Conservation (phyloP, 2,113 vertebrate species). For the Heptranchias perlo region DNA sequence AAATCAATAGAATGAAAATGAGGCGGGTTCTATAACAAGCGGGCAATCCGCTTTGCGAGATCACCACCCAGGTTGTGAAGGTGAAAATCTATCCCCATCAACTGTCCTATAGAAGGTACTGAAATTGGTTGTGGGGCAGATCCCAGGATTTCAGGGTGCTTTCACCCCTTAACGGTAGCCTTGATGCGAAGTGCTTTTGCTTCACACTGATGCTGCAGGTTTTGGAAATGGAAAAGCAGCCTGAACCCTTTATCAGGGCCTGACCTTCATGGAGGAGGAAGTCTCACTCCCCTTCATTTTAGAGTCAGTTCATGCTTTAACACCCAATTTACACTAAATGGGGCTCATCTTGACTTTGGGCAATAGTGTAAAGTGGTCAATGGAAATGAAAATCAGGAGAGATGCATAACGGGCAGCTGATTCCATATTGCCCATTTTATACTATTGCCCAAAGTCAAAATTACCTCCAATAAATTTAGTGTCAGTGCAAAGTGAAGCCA, state of each 20-base stretch:
- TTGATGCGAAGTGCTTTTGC: background rate
- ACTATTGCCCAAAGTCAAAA: background rate
- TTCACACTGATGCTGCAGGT: background rate
- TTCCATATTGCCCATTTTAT: background rate
- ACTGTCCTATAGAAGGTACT: background rate
- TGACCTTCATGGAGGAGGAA: background rate
- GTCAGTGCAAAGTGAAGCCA: background rate
- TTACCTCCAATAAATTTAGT: background rate
- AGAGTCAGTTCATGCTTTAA: background rate
- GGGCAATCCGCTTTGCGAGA: background rate
- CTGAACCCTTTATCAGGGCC: background rate
- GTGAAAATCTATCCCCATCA: background rate
- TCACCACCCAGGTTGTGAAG: background rate
- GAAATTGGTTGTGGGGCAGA: background rate
- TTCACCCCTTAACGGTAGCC: background rate
- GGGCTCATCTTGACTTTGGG: background rate
- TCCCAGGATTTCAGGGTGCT: background rate
- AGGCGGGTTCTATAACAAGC: background rate
- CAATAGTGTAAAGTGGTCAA: background rate
- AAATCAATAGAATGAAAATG: background rate
- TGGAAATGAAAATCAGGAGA: background rate
- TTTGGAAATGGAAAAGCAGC: background rate
- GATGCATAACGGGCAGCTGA: background rate
- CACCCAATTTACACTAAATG: background rate
- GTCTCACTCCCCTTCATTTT: background rate